These are phyloP conservation scores for Cladopsammia gracilis DNA, from an alignment of 64 coral and sea anemone genomes.

Conservation along the genomic window DNA sequence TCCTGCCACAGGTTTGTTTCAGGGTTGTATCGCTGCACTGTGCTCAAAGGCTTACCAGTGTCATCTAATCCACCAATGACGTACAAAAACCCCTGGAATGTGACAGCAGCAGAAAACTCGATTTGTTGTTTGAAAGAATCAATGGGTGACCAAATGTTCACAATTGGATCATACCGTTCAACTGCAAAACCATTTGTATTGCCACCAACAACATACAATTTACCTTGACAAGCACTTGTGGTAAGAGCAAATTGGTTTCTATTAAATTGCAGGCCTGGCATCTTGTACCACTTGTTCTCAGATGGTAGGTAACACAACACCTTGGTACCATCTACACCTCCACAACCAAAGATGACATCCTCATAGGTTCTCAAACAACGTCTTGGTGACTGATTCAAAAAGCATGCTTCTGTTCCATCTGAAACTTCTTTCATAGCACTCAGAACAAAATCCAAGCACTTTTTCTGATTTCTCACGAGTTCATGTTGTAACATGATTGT, in stretches of 20 bases:
- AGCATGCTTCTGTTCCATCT: not conserved
- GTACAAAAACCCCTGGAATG: slow-evolving; percentile 27
- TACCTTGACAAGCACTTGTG: not conserved
- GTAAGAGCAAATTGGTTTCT: not conserved
- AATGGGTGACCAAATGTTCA: slow-evolving; percentile 19
- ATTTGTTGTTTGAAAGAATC: not conserved
- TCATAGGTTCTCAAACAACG: not conserved
- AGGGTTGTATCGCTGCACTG: slow-evolving; percentile 49
- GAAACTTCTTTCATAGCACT: not conserved
- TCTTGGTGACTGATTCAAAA: not conserved
- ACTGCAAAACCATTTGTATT: not conserved
- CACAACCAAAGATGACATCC: slow-evolving; percentile 16
- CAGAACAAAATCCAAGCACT: not conserved
- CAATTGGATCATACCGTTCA: not conserved
- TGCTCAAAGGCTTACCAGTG: not conserved
- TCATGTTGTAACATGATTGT: not conserved
- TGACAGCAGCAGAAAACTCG: slow-evolving; percentile 31
- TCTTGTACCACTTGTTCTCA: slow-evolving; percentile 34
- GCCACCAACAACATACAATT: slow-evolving; percentile 18
- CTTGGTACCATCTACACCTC: slow-evolving; percentile 9
- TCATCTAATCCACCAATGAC: slow-evolving; percentile 71
- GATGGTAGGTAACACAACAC: slow-evolving; percentile 30
- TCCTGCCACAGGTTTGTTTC: slow-evolving; percentile 34
- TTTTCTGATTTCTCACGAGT: slow-evolving; percentile 15
- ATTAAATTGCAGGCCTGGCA: not conserved